A percentile compares a stretch with the other conserved stretches of the same genome.
Conservation (phyloP, 2,113 vertebrate genomes). For the Mormyrus iriodes region DNA sequence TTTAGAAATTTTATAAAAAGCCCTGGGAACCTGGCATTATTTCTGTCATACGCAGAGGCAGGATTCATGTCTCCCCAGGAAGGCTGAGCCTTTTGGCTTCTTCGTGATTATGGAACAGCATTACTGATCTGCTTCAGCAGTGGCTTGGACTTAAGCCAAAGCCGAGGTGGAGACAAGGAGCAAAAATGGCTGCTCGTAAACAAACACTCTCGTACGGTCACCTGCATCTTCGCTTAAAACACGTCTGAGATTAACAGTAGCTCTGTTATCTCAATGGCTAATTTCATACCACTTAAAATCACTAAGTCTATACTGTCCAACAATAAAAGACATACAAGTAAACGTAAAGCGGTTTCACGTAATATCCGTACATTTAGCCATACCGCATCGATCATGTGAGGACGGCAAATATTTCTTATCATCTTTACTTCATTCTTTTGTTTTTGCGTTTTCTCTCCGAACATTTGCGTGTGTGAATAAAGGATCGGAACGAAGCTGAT, state of each 20-base stretch:
- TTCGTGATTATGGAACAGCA: background rate
- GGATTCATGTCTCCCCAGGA: background rate
- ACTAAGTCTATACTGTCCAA: background rate
- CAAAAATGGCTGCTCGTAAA: background rate
- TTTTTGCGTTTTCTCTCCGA: no score
- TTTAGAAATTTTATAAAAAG: background rate
- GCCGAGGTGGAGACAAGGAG: background rate
- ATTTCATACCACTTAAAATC: background rate
- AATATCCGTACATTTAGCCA: background rate
- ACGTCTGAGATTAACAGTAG: background rate
- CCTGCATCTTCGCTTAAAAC: background rate
- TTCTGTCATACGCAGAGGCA: background rate
- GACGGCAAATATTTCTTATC: no score
- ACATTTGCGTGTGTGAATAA: no score
- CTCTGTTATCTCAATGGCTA: background rate
- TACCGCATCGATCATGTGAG: background rate
- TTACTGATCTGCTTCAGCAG: background rate
- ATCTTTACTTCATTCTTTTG: no score
- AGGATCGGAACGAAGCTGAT: no score
- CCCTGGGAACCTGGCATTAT: background rate
- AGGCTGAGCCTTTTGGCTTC: background rate
- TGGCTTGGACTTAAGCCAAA: background rate
- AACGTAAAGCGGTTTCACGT: background rate
- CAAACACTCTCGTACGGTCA: background rate
- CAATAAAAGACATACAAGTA: background rate